A percentile compares a stretch with the other conserved stretches of the same genome.
phyloP scores from a whole-genome alignment of 2,113 vertebrate species.

The Xiphophorus maculatus region DNA sequence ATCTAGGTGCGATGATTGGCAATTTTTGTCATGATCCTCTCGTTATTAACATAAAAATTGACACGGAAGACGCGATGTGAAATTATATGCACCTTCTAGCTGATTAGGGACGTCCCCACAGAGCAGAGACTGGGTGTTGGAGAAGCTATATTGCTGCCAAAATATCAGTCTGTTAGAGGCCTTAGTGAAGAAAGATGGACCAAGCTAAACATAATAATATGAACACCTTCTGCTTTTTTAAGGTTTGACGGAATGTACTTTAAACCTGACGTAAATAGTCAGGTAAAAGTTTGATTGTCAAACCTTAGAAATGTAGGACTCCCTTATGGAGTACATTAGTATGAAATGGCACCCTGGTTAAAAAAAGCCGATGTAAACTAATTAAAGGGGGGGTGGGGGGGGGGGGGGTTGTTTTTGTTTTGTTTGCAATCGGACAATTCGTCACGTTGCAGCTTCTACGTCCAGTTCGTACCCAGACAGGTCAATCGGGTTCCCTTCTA shows the following conservation, averaged over 20 bases:
- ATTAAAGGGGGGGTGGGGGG: neutral
- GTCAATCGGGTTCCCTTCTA: neutral
- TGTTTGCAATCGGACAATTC: conserved; percentile 19
- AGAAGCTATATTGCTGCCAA: conserved; percentile 66
- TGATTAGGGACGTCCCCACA: conserved; percentile 89
- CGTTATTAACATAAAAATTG: conserved; percentile 99
- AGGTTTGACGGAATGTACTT: conserved; percentile 38
- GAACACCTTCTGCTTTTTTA: conserved; percentile 43
- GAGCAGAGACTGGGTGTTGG: conserved; percentile 76
- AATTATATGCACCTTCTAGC: conserved; percentile 89
- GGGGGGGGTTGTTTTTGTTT: neutral
- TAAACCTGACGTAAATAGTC: conserved; percentile 19
- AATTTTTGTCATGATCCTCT: conserved; percentile 99
- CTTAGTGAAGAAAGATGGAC: conserved; percentile 61
- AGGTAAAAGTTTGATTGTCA: conserved; percentile 15
- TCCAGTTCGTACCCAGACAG: no score
- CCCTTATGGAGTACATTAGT: neutral
- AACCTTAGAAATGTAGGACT: conserved; percentile 8
- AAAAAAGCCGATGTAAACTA: neutral
- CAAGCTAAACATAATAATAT: conserved; percentile 32
- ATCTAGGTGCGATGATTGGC: conserved; percentile 99
- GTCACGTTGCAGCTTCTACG: neutral
- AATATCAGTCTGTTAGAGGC: conserved; percentile 66
- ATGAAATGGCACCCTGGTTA: conserved; percentile 10
- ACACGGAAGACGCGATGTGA: conserved; percentile 91